Conservation (phyloP, 2,113 vertebrate species). For the Phalacrocorax carbo region DNA sequence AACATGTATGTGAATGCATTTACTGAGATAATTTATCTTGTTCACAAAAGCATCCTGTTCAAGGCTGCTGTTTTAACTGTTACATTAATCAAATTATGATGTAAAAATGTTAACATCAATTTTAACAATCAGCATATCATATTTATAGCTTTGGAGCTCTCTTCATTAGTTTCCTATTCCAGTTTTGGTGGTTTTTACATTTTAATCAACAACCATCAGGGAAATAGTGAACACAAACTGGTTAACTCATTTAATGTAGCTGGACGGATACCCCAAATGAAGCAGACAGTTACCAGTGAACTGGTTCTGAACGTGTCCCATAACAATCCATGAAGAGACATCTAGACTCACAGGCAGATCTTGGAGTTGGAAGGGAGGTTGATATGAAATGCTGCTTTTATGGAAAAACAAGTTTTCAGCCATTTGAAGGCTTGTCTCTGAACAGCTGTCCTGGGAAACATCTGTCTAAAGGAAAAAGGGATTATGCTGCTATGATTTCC, state of each 20-base stretch:
- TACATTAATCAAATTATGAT: slow-evolving; percentile 57
- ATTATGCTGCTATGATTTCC: not conserved
- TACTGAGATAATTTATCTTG: slow-evolving; percentile 64
- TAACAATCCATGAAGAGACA: not conserved
- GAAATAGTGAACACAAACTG: not conserved
- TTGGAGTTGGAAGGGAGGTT: not conserved
- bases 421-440: not conserved
- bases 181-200: not conserved
- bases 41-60: slow-evolving; percentile 58
- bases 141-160: slow-evolving; percentile 20
- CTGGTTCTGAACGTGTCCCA: not conserved
- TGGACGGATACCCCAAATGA: fast-evolving
- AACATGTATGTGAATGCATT: slow-evolving; percentile 63
- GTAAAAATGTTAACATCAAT: slow-evolving; percentile 56
- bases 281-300: not conserved
- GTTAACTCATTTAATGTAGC: not conserved
- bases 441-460: not conserved
- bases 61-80: slow-evolving; percentile 46
- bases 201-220: not conserved
- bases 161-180: slow-evolving; percentile 11
- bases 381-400: not conserved
- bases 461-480: not conserved
- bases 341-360: not conserved
- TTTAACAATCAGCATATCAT: slow-evolving; percentile 55
- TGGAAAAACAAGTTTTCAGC: not conserved